Conservation (phyloP, 2,113 vertebrate genomes). For the Atlantisia rogersi region DNA sequence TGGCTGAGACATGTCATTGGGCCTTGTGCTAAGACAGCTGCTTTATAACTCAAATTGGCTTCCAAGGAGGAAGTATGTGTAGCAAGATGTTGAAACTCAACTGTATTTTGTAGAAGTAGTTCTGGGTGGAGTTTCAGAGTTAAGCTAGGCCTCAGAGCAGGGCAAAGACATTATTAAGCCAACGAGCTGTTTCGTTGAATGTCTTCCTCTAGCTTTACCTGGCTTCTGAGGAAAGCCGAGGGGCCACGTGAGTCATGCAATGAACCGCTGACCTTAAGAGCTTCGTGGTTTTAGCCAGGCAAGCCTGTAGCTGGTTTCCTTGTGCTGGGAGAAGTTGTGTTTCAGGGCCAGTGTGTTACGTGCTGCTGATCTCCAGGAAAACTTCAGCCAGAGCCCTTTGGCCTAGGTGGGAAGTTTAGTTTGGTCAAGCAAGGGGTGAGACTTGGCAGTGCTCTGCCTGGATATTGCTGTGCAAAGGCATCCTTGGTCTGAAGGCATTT, state of each 20-base stretch:
- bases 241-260: not conserved
- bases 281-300: not conserved
- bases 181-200: not conserved
- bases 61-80: not conserved
- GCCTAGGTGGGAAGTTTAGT: not conserved
- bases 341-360: not conserved
- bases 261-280: not conserved
- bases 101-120: not conserved
- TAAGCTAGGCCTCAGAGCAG: not conserved
- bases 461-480: not conserved
- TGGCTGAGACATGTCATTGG: not conserved
- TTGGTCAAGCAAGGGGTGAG: not conserved
- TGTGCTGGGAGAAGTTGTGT: not conserved
- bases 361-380: not conserved
- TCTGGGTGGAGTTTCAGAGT: not conserved
- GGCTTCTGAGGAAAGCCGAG: not conserved
- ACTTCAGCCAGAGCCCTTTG: not conserved
- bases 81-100: not conserved
- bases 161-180: not conserved
- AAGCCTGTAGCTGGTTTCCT: not conserved
- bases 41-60: constrained; percentile 40
- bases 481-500: not conserved
- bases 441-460: not conserved
- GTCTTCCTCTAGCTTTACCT: not conserved
- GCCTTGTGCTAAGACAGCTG: not conserved